Evolutionary conservation across 1,140 invertebrate species (phyloP), one percentile per base, ranked within the genome.

Genomic region (Bombus sylvicola): DNA sequence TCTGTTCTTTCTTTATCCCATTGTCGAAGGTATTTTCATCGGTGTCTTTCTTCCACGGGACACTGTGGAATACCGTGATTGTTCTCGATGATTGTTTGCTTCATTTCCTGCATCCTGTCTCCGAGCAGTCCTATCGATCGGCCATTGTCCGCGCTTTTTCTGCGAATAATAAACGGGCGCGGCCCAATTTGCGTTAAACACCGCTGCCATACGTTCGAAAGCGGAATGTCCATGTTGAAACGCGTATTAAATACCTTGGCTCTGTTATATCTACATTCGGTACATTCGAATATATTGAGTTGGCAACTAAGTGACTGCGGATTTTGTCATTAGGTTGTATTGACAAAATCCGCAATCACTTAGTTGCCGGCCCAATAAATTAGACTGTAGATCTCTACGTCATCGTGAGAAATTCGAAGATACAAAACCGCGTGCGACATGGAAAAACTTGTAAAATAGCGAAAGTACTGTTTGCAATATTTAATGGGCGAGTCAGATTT

Each of bases 151-250:
- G 41, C 28, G 77, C 68, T 85, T 85, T 85, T 85, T 85, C 83
- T 80, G 53, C 15, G 83, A 85, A 85, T 85, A 85, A 85, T 85
- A 85, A 85, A 73, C 68, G 47, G 83, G 83, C 83, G 83, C 77
- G 77, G 83, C 59, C 77, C 77, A 84, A 84, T 84, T 84, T 84
- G 34, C 22, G 6, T 66, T 75, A 53, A 76, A 57, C 80, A 34
- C 12, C 25, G 25, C 74, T 59, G 15, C 6, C 12, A 18, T 6
- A n/a, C n/a, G 39, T 31, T 39, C 18, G 13, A 62, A 76, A 25
- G 73, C 59, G 28, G 28, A 28, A n/a, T n/a, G 59, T 43, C 9
- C n/a, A 15, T 31, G 53, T 15, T 25, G 66, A 4, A 25, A 34
- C 66, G 66, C 34, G 31, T 68, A 68, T 68, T 68, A 37, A 53